Conservation (phyloP, 2,113 vertebrate species). For the Eupsittula cactorum region DNA sequence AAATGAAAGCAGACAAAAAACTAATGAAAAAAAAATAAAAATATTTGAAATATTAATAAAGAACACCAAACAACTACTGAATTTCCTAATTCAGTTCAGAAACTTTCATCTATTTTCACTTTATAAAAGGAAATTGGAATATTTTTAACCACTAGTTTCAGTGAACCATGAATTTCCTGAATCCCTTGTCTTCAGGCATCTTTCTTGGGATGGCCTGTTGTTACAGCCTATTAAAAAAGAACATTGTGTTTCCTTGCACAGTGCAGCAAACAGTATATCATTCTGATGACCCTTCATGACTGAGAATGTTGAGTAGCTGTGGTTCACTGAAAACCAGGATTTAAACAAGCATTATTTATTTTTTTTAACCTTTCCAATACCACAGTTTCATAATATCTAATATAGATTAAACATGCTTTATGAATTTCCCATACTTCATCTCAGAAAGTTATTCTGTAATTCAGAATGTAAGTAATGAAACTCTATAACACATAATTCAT, state of each 20-base stretch:
- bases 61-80: background rate
- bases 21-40: background rate
- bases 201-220: conserved; percentile 6
- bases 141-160: background rate
- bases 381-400: background rate
- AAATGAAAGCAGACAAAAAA: background rate
- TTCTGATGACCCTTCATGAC: background rate
- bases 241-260: background rate
- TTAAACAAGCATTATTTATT: background rate
- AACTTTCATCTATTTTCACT: background rate
- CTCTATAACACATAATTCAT: background rate
- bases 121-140: background rate
- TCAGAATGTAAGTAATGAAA: background rate
- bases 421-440: background rate
- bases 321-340: background rate
- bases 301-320: background rate
- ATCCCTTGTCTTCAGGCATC: background rate
- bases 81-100: background rate
- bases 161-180: background rate
- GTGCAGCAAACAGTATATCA: conserved; percentile 6
- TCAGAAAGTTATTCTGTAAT: background rate
- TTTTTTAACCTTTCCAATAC: background rate
- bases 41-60: background rate
- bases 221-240: conserved; percentile 29
- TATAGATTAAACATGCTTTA: background rate